Conservation (phyloP, 1,140 invertebrate genomes). For the Papilio glaucus region DNA sequence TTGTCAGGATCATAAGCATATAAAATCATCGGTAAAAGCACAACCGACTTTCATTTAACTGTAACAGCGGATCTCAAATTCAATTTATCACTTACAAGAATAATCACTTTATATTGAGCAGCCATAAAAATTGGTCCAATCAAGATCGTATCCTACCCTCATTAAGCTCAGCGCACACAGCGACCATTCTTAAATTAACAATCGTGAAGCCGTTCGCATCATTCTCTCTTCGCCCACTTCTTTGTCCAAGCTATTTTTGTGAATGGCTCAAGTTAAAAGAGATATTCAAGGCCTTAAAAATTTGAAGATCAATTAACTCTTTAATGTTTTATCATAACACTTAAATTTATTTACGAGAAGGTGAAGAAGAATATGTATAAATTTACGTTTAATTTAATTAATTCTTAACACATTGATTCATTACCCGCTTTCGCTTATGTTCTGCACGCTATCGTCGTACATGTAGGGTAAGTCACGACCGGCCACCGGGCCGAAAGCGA, state of each 20-base stretch:
- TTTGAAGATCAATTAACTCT: not conserved
- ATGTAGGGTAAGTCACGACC: conserved; percentile 80
- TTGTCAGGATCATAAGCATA: not conserved
- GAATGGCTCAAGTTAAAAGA: conserved; percentile 50
- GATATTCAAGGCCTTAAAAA: conserved; percentile 1
- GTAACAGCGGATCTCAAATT: not conserved
- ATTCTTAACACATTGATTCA: too few species aligned
- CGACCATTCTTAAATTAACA: conserved; percentile 72
- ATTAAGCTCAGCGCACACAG: conserved; percentile 68
- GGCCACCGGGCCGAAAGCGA: conserved; percentile 78
- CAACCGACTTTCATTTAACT: not conserved
- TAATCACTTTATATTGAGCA: conserved; percentile 30
- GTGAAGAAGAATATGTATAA: too few species aligned
- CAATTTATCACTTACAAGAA: conserved; percentile 23
- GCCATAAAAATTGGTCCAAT: conserved; percentile 43
- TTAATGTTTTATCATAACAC: too few species aligned
- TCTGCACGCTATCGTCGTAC: conserved; percentile 43
- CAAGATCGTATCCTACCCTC: conserved; percentile 63
- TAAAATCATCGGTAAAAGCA: not conserved
- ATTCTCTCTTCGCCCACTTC: conserved; percentile 74
- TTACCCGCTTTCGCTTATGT: conserved; percentile 41
- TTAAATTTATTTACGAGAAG: too few species aligned
- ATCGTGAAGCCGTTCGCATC: conserved; percentile 71
- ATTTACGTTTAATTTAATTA: too few species aligned
- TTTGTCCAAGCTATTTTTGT: conserved; percentile 67